These are phyloP conservation scores for Melanotaenia parkinsoni DNA, from an alignment of 2,797 vertebrate genomes.

Conservation along the genomic window DNA sequence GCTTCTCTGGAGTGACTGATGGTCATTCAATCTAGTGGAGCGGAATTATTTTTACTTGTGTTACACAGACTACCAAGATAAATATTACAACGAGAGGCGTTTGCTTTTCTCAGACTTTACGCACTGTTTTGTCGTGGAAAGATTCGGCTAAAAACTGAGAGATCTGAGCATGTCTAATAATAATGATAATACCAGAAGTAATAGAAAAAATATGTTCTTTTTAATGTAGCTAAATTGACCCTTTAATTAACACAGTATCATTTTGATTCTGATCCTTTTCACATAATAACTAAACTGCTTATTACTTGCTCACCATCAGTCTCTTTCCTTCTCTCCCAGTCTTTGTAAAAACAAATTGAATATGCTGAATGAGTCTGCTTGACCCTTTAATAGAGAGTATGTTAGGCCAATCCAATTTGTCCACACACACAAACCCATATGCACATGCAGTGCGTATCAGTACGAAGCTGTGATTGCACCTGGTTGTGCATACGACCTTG, in stretches of 20 bases:
- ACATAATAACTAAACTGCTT: slow-evolving; percentile 18
- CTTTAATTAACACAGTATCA: not conserved
- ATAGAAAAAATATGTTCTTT: no score
- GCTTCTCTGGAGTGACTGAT: no score
- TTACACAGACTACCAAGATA: not conserved
- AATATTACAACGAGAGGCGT: not conserved
- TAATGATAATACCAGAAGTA: not conserved
- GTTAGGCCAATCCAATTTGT: slow-evolving; percentile 55
- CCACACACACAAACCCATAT: slow-evolving; percentile 15
- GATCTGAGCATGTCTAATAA: not conserved
- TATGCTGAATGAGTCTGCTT: slow-evolving; percentile 62
- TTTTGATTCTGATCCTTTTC: not conserved
- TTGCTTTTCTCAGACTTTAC: not conserved
- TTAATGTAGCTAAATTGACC: not conserved
- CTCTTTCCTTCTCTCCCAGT: not conserved
- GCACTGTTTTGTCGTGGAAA: not conserved
- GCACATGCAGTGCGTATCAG: slow-evolving; percentile 3
- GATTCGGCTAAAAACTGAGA: not conserved
- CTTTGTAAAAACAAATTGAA: slow-evolving; percentile 53
- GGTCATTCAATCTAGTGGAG: not conserved
- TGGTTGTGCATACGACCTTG: slow-evolving; percentile 45
- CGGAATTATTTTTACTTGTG: slow-evolving; percentile 3
- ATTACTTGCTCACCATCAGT: not conserved
- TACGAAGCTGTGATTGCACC: slow-evolving; percentile 20
- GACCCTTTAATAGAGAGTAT: slow-evolving; percentile 59